Base-by-base conservation (phyloP, 2,888 invertebrate genomes). In the Mimachlamys varia region DNA sequence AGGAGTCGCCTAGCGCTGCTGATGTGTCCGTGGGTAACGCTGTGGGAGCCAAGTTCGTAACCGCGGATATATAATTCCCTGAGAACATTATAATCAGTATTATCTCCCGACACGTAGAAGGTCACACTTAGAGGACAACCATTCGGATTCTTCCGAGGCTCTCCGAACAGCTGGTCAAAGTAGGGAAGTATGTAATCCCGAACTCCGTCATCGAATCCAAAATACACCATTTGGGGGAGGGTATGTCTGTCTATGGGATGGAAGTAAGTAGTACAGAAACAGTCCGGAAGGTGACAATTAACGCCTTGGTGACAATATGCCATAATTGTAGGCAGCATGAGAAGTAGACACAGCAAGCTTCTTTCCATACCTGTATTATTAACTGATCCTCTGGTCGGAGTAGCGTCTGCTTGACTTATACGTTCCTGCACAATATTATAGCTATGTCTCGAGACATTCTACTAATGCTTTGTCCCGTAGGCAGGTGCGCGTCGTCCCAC, bases 31-130 rank as follows among this genome's bases (percentile, higher is more conserved):
- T 95, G 95, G 0, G 97, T 96, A 96, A 99, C 98, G 94, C 99
- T 99, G 97, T 99, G 99, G 93, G 99, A 99, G 93, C 99, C 99
- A 97, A 99, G 98, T 97, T 95, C 95, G 49, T 92, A 91, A 5
- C 95, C 95, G 96, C 98, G 98, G 94, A 99, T 97, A 97, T 99
- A 99, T 93, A 99, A 97, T 97, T 99, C 99, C 97, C 99, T 99
- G 92, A 99, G 99, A 97, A 99, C 98, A 97, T 98, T 98, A 97
- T 99, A 99, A 97, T 99, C 99, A 91, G 99, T 99, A 99, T 99
- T 99, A 97, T 99, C 99, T 97, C 99, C 99, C 89, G 99, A 99
- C 91, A 99, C 98, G 97, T 99, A 99, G 97, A 99, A 99, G 89
- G 99, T 99, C 91, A 98, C 99, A 98, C 98, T 96, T 98, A 97